phyloP scores from a whole-genome alignment of 2,113 vertebrate species.

The Chascanopsetta lugubris region DNA sequence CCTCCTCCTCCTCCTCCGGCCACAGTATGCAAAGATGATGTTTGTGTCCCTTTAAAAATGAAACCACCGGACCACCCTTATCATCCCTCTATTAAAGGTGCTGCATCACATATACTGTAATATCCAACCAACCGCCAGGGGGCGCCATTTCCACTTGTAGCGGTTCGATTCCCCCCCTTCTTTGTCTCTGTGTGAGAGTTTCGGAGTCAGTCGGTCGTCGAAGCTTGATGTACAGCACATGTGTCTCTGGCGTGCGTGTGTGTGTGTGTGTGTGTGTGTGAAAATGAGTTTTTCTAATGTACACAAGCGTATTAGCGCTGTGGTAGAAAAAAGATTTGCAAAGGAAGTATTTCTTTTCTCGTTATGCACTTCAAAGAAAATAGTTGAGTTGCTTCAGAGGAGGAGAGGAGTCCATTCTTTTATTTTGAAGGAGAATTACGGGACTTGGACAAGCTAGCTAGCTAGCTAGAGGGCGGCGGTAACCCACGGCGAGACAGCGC shows the following conservation, averaged over 20 bases:
- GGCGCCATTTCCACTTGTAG: conserved; percentile 38
- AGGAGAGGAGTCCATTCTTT: too few relatives aligned
- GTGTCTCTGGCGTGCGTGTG: conserved; percentile 52
- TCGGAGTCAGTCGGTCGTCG: conserved; percentile 40
- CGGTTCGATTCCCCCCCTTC: conserved; percentile 8
- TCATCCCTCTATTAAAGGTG: conserved; percentile 72
- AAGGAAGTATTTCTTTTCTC: too few relatives aligned
- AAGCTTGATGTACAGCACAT: conserved; percentile 63
- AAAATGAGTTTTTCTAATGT: too few relatives aligned
- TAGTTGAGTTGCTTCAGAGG: too few relatives aligned
- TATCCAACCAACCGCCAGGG: conserved; percentile 47
- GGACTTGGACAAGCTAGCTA: too few relatives aligned
- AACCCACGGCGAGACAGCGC: too few relatives aligned
- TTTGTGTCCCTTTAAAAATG: conserved; percentile 67
- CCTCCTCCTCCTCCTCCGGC: conserved; percentile 24
- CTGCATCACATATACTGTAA: conserved; percentile 79
- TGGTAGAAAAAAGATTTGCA: too few relatives aligned
- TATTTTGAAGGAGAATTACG: too few relatives aligned
- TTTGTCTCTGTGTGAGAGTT: conserved; percentile 36
- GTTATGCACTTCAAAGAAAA: too few relatives aligned
- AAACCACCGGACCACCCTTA: conserved; percentile 34
- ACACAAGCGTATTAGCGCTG: too few relatives aligned
- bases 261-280: neutral
- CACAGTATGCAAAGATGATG: conserved; percentile 64
- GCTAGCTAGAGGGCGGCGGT: too few relatives aligned